phyloP scores from a whole-genome alignment of 2,888 invertebrate genomes.

The Pristionchus japonicus region DNA sequence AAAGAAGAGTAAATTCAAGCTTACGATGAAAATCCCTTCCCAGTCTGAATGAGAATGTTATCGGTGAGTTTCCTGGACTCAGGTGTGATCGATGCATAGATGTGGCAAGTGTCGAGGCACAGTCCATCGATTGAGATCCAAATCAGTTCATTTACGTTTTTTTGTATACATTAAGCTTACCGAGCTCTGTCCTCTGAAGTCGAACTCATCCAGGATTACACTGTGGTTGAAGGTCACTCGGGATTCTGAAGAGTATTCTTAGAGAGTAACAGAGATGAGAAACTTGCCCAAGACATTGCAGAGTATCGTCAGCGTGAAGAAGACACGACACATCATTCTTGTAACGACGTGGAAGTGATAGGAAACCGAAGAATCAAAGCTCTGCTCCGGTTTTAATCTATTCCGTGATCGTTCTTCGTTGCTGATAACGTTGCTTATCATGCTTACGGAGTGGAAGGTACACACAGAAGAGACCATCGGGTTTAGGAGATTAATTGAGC shows the following conservation, averaged over 20 bases:
- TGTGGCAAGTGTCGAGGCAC: background rate
- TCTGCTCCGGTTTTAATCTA: background rate
- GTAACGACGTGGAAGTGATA: background rate
- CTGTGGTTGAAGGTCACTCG: slow-evolving; percentile 11
- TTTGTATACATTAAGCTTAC: background rate
- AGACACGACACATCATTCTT: background rate
- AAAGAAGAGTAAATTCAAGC: too few species aligned
- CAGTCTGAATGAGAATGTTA: background rate
- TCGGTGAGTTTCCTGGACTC: background rate
- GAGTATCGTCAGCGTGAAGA: background rate
- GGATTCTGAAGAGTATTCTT: background rate
- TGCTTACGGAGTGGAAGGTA: background rate
- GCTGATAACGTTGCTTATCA: background rate
- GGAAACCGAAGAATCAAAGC: background rate
- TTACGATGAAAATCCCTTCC: background rate
- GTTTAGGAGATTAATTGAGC: background rate
- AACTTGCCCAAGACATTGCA: background rate
- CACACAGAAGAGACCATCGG: background rate
- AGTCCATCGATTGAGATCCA: background rate
- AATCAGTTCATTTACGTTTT: background rate
- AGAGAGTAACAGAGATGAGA: background rate
- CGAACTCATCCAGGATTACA: background rate
- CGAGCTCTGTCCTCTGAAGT: background rate
- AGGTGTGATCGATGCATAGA: slow-evolving; percentile 7
- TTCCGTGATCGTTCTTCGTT: background rate